Conservation (phyloP, 2,113 vertebrate genomes). For the Hydropotes inermis region DNA sequence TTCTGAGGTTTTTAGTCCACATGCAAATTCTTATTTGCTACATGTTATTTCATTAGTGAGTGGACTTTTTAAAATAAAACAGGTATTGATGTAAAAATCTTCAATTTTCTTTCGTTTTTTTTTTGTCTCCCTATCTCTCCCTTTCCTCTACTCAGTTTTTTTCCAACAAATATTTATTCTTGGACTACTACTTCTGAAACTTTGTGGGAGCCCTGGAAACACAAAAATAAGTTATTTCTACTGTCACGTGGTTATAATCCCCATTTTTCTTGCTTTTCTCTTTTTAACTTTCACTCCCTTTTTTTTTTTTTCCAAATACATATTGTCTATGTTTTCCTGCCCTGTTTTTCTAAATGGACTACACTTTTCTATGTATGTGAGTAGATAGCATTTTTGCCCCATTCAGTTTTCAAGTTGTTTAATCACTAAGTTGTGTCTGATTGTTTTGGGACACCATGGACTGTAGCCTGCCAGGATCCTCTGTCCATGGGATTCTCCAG, state of each 20-base stretch:
- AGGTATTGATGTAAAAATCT: neutral
- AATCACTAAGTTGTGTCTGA: neutral
- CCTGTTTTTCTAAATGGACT: neutral
- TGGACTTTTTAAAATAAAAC: neutral
- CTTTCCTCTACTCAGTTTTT: neutral
- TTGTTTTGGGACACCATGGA: neutral
- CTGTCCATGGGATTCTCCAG: neutral
- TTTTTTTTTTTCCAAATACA: neutral
- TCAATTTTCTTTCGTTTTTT: neutral
- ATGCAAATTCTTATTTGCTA: neutral
- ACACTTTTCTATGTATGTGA: neutral
- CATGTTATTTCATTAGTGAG: neutral
- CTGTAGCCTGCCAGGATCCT: neutral
- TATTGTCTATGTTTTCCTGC: neutral
- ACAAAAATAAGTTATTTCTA: neutral
- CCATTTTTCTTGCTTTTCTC: neutral
- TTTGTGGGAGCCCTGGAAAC: neutral
- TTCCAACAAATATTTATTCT: neutral
- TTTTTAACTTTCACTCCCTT: neutral
- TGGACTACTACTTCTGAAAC: neutral
- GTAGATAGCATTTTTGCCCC: neutral
- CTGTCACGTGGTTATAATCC: neutral
- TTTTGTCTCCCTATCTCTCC: neutral
- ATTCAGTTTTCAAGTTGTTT: neutral
- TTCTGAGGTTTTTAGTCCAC: neutral